Evolutionary conservation across 2,113 vertebrate genomes (phyloP), one percentile per base, ranked within the genome.

Genomic region (Mesocricetus auratus): DNA sequence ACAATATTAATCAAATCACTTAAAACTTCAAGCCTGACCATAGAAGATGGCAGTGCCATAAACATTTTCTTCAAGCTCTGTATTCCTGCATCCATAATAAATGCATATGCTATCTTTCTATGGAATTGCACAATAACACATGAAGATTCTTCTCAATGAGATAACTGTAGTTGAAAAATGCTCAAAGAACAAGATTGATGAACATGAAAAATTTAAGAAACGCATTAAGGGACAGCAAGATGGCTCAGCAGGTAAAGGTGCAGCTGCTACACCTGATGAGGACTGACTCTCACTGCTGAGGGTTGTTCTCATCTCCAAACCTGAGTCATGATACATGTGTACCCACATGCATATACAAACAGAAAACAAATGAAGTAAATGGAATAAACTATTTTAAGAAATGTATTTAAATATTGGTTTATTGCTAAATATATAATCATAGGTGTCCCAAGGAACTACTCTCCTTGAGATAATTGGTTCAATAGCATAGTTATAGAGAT

Each of bases 21-120:
- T 83, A 82, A 90, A 97, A 90, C 4, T 3, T 56, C 92, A 36
- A 94, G n/a, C 7, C n/a, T 66, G 31, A n/a, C 86, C 69, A 82
- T 53, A 93, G 73, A 92, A 10, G n/a, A 83, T 71, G 15, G 86
- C 17, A 68, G 45, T 75, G 21, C 74, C 74, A 91, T 19, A 31
- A 94, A 90, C 73, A 86, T 58, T 74, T 93, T 78, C 50, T 78
- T 83, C 15, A 78, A 85, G 15, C 26, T 91, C 60, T 91, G 0
- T 58, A 69, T 66, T 33, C 64, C 50, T 90, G 58, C 9, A 10
- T 60, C 12, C 91, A 31, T 91, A 93, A 60, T 17, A 89, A 86
- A 89, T 47, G 74, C 53, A 45, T 68, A 78, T 1, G n/a, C 2
- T 79, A 53, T 73, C 42, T 86, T 86, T 90, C n/a, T 68, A 36